Percentiles rank a stretch among this genome's conserved stretches.
Evolutionary conservation across 2,888 invertebrate genomes (phyloP).

Genomic region (Chalcis sispes): DNA sequence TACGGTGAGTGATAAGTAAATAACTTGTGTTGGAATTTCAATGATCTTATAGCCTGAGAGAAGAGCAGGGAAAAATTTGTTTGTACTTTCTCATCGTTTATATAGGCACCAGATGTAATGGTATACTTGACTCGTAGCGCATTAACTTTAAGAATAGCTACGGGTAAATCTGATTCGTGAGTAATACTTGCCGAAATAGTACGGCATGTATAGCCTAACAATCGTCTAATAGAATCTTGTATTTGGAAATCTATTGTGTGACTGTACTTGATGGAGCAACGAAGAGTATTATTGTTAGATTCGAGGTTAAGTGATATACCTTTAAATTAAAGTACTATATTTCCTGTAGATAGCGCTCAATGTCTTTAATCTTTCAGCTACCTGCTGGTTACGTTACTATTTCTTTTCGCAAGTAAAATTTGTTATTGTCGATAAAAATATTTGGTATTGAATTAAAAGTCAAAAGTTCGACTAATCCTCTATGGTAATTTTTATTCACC

Average conservation of each 20-base stretch:
- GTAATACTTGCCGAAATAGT: not conserved
- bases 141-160: conserved; percentile 15
- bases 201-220: too few relatives aligned
- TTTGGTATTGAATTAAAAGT: too few relatives aligned
- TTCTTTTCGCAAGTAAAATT: not conserved
- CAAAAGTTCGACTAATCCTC: too few relatives aligned
- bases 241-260: too few relatives aligned
- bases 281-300: conserved; percentile 16
- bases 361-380: not conserved
- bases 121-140: conserved; percentile 17
- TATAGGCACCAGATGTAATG: conserved; percentile 18
- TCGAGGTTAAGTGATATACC: not conserved
- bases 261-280: not conserved
- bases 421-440: too few relatives aligned
- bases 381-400: not conserved
- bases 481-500: too few relatives aligned
- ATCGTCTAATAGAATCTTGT: too few relatives aligned
- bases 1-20: conserved; percentile 59
- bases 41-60: conserved; percentile 68
- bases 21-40: conserved; percentile 63
- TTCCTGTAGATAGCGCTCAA: not conserved
- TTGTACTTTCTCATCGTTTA: conserved; percentile 21
- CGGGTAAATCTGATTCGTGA: not conserved
- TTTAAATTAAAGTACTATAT: not conserved
- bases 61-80: not conserved